Evolutionary conservation across 2,113 vertebrate species (phyloP), one percentile per base, ranked within the genome.

Genomic region (Thamnophis sirtalis): DNA sequence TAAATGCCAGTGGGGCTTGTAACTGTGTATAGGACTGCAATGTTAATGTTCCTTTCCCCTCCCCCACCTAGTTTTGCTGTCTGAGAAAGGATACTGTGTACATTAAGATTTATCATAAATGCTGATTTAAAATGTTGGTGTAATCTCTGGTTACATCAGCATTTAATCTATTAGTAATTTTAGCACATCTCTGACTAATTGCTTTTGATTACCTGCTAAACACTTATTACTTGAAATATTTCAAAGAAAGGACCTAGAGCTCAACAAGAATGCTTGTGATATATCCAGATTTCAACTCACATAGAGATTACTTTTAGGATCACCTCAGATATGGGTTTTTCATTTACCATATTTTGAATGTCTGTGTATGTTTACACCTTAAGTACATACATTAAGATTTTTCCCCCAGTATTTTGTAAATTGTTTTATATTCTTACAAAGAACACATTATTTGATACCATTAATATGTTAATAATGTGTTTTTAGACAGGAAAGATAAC

Each of bases 1-100:
- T 43, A 43, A 80, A 80, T 43, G 33, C 33, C 6, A 21, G 3
- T 22, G 73, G 43, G 17, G 17, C 73, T 80, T 38, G 7, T 43
- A 80, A 38, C 68, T 85, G 56, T 85, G 10, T 68, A 13, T 0
- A 0, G 21, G 21, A 38, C 73, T 33, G 8, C 15, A 73, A 84
- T 86, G 1, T 43, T 91, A 9, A 22, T 92, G 28, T 9, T 22
- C 13, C 1, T 80, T 33, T 38, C 33, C 15, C 15, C 11, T 2
- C 73, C 7, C 15, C 7, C 7, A 38, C 8, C 90, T 90, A 43
- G 51, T 60, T 33, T 86, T 9, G 0, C n/a, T 91, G 1, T 68
- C 94, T 49, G 91, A 8, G 73, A 56, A 92, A 89, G 54, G 63
- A 92, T 94, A 90, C 60, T 38, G 49, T 1, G 55, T 85, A 91